Evolutionary conservation across 2,888 invertebrate species (phyloP), one percentile per base, ranked within the genome.

Genomic region (Drosophila antonietae): DNA sequence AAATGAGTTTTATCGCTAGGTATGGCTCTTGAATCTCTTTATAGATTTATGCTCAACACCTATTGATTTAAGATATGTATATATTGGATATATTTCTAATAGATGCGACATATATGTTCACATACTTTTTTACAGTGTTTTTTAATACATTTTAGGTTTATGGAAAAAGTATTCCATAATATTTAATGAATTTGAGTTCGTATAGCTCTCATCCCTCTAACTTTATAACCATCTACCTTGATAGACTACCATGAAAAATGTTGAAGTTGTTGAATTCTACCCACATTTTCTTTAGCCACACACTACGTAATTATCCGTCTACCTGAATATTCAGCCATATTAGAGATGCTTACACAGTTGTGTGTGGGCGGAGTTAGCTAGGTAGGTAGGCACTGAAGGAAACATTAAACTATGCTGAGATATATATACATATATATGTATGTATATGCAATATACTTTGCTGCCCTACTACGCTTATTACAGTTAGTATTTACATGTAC

Each of bases 281-380:
- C 31, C 18, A 10, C 3, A 49, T 10, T n/a, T 10, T 31, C n/a
- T 6, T 10, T 14, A 46, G 10, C 18, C 23, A 46, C 23, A 46
- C 23, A 8, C 8, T 1, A 23, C 3, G 15, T 14, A 15, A 31
- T n/a, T n/a, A 1, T 31, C 0, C 6, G 7, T 51, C 33, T 51
- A 51, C 49, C 49, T 49, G 49, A 6, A 6, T 49, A 7, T 12
- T 18, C 49, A 18, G 49, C 31, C 49, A 49, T 49, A 10, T 49
- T 49, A 47, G 6, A 18, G 18, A 5, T 8, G 4, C 20, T 10
- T 10, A 15, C n/a, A n/a, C 31, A 23, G 2, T 53, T 46, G 53
- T 20, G 20, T 47, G 46, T 39, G 66, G 66, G 66, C 68, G 66
- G 66, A 66, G 66, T 67, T 52, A 33, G 44, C 49, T 31, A 33